phyloP scores from a whole-genome alignment of 2,888 invertebrate species.

The Xanthorhoe spadicearia region DNA sequence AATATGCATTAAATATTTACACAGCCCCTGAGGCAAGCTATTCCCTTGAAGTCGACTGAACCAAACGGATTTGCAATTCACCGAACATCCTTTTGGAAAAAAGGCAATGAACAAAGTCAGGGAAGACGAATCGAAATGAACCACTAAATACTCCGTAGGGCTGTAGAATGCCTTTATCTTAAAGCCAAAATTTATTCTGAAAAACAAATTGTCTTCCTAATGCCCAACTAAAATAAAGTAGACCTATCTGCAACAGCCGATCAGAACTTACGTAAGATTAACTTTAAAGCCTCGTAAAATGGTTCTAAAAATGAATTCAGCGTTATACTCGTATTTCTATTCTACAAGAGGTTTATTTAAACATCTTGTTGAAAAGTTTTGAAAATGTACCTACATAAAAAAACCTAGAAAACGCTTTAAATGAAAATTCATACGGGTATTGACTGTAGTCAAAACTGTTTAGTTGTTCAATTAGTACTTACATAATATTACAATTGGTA shows the following conservation, averaged over 20 bases:
- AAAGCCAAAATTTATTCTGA: conserved; percentile 15
- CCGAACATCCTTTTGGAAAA: conserved; percentile 78
- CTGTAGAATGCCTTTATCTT: conserved; percentile 35
- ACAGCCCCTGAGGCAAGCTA: conserved; percentile 68
- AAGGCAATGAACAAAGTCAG: conserved; percentile 70
- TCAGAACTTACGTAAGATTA: not conserved
- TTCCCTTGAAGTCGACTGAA: conserved; percentile 78
- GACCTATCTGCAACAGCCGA: not conserved
- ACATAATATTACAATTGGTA: too few species aligned
- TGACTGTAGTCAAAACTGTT: too few species aligned
- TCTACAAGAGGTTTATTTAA: too few species aligned
- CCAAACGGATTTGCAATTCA: conserved; percentile 82
- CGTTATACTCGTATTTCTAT: not conserved
- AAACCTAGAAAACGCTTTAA: too few species aligned
- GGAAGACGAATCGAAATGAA: conserved; percentile 72
- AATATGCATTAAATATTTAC: conserved; percentile 84
- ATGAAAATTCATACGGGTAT: too few species aligned
- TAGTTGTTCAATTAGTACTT: too few species aligned
- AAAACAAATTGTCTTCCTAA: conserved; percentile 27
- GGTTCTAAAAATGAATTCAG: not conserved
- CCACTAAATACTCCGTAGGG: conserved; percentile 65
- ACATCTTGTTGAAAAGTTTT: too few species aligned
- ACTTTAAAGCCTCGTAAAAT: not conserved
- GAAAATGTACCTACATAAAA: too few species aligned
- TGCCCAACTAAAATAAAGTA: conserved; percentile 14